Evolutionary conservation across 2,113 vertebrate species (phyloP), one percentile per base, ranked within the genome.

Genomic region (Labeo rohita): DNA sequence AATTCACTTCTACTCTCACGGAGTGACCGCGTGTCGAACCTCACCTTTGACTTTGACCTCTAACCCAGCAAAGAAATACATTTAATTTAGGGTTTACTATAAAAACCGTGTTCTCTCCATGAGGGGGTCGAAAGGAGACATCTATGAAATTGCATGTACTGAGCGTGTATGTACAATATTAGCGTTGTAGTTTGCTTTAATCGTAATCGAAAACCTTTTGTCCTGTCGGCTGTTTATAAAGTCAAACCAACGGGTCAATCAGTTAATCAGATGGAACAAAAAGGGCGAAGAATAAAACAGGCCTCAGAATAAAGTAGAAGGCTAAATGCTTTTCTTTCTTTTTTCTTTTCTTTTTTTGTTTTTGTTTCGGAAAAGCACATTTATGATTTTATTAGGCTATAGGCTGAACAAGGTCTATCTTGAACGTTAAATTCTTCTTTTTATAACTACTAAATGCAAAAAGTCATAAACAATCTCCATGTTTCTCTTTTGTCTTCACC

Each of bases 31-130:
- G 54, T 70, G 54, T 84, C 81, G 86, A 90, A 86, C 86, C 84
- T 89, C 80, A 89, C 87, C 86, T 90, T 81, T 88, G 84, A 82
- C 87, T 84, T 65, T 85, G 74, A 90, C 84, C 82, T 47, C 63
- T 72, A 87, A 83, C 89, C 77, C 4, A 43, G 72, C 47, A 65
- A 65, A 82, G 11, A 88, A 82, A 89, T 88, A 76, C 84, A 80
- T 88, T 84, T 72, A 45, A 84, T 85, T 87, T 79, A 83, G 63
- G 36, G 84, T 61, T 3, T 88, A 65, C 28, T 8, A 70, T 28
- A 70, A 78, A 85, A 88, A 88, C 84, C 65, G 84, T 21, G 54
- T 68, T 59, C 56, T 15, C 49, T 43, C n/a, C 66, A 73, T 15
- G 21, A 80, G 50, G 54, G 2, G 54, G 76, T n/a, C 6, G n/a